These are phyloP conservation scores for Plemyria rubiginata DNA, from an alignment of 2,888 invertebrate genomes.

Conservation along the genomic window DNA sequence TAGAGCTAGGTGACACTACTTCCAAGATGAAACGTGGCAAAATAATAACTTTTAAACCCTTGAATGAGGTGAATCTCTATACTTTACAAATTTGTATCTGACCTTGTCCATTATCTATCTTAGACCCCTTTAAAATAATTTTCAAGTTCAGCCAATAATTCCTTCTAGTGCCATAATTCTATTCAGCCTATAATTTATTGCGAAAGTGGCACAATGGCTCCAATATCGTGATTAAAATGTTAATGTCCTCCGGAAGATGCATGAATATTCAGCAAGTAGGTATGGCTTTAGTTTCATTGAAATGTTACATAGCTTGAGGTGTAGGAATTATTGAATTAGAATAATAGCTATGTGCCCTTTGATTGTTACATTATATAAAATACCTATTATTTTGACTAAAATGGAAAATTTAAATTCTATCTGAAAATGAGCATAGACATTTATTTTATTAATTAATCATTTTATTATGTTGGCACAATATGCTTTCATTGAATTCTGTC, in stretches of 20 bases:
- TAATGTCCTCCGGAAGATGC: constrained; percentile 35
- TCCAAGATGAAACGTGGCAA: neutral
- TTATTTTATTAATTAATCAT: no score
- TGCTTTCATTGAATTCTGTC: no score
- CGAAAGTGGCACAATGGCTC: constrained; percentile 31
- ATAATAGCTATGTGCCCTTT: neutral
- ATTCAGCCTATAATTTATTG: constrained; percentile 27
- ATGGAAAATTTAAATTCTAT: no score
- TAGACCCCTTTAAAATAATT: constrained; percentile 14
- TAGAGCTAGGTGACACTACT: no score
- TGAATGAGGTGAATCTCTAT: neutral
- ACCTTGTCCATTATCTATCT: constrained; percentile 18
- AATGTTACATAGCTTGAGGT: constrained; percentile 14
- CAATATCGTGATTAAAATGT: constrained; percentile 41
- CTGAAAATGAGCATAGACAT: no score
- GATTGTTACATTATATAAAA: no score
- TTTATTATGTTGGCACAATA: no score
- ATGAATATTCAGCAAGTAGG: constrained; percentile 34
- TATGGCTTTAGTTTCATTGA: constrained; percentile 27
- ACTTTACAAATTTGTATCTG: constrained; percentile 7
- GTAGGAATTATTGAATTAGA: constrained; percentile 17
- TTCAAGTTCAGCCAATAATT: constrained; percentile 27
- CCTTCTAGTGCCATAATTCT: constrained; percentile 13
- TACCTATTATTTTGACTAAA: no score
- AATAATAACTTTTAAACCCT: neutral